Base-by-base conservation (phyloP, 1,140 invertebrate genomes). In the Megalonaias nervosa region DNA sequence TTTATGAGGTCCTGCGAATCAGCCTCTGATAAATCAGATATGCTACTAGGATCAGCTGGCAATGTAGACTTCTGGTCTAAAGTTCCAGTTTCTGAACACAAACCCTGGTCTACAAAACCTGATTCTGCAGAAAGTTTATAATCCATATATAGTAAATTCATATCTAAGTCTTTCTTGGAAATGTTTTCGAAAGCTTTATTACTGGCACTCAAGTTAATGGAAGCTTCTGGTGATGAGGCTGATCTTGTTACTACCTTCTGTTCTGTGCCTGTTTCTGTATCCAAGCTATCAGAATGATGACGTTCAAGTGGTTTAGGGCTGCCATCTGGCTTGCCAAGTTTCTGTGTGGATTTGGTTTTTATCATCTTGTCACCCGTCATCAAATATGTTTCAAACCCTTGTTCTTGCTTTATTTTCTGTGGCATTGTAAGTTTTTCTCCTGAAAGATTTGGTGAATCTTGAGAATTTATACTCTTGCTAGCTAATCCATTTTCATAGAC, bases 291-390 rank as follows among this genome's bases (percentile, higher is more conserved):
- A 23, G 82, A 84, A 38, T 81, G 75, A 76, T 82, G 81, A 64
- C 82, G 38, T 82, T 81, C 79, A 74, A 68, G 66, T 62, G 26
- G 61, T 57, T 38, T 76, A 64, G 48, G 61, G 64, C 70, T 75
- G 23, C 61, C 74, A 62, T 80, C 82, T 59, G 48, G 62, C 57
- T 79, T 67, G n/a, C 60, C 38, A 19, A 73, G 72, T 61, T 86
- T 85, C 26, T 85, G 82, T 16, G 87, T 81, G 38, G 86, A 77
- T 55, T 85, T 88, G 48, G 88, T 91, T 72, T 84, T 85, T 56
- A 91, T 90, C 17, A 91, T 90, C 86, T 88, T 89, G 75, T 91
- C 90, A 68, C 89, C 89, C 48, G 90, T 91, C 88, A 91, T 90
- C 17, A 90, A 77, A 85, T 89, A 90, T 70, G 89, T 90, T 74